Evolutionary conservation across 2,797 vertebrate species (phyloP).

Genomic region (Orestias chungarensis): DNA sequence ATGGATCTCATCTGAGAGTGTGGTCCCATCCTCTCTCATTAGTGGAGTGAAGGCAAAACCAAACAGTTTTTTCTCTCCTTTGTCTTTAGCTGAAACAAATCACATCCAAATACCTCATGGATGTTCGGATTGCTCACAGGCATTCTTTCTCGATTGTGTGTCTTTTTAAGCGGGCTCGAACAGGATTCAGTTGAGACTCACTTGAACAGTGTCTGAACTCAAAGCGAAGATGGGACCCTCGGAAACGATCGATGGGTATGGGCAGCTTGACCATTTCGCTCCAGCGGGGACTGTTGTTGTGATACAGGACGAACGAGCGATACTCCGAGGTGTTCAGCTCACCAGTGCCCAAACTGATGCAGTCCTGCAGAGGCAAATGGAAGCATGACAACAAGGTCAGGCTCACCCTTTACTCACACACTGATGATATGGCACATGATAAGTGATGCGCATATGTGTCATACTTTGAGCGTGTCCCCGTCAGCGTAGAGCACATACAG

Average conservation of each 20-base stretch:
- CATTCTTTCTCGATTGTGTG: constrained; percentile 27
- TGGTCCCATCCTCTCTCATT: constrained; percentile 98
- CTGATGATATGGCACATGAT: constrained; percentile 18
- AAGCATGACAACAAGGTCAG: constrained; percentile 13
- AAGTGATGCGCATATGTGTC: constrained; percentile 31
- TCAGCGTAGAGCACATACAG: constrained; percentile 97
- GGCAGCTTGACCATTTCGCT: constrained; percentile 97
- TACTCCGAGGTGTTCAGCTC: constrained; percentile 91
- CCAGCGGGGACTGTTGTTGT: constrained; percentile 98
- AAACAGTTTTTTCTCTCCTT: constrained; percentile 98
- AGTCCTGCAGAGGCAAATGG: constrained; percentile 84
- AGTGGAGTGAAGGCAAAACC: constrained; percentile 97
- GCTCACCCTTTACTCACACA: constrained; percentile 25
- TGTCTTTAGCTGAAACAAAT: constrained; percentile 91
- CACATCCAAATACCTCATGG: constrained; percentile 19
- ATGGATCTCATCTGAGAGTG: constrained; percentile 95
- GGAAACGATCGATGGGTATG: constrained; percentile 96
- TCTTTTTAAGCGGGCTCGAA: constrained; percentile 25
- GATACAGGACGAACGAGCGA: constrained; percentile 97
- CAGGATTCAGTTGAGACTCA: constrained; percentile 75
- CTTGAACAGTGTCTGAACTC: constrained; percentile 99
- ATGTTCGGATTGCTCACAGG: constrained; percentile 11
- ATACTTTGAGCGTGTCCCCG: constrained; percentile 95
- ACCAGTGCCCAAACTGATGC: constrained; percentile 95
- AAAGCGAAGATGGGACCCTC: constrained; percentile 97